Evolutionary conservation across 2,113 vertebrate genomes (phyloP).

Genomic region (Toxostoma redivivum): DNA sequence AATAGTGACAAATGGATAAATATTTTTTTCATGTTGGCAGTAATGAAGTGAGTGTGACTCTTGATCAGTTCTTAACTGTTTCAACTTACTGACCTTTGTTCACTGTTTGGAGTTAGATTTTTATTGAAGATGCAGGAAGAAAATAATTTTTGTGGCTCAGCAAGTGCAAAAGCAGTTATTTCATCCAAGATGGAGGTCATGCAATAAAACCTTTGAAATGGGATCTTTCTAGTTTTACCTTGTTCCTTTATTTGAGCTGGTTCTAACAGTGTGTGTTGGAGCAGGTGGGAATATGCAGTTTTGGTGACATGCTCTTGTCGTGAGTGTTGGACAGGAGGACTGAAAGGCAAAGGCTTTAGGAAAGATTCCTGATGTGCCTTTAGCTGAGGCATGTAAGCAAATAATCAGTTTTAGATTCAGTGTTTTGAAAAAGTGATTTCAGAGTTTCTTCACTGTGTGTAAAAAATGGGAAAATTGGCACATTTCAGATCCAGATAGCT

Average conservation of each 20-base stretch:
- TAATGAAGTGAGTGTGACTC: neutral
- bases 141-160: neutral
- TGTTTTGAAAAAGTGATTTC: neutral
- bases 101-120: slow-evolving; percentile 1
- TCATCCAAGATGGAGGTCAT: neutral
- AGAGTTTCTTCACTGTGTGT: neutral
- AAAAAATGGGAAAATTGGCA: neutral
- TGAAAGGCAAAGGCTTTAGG: neutral
- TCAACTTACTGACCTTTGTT: neutral
- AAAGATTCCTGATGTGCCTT: neutral
- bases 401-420: neutral
- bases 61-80: neutral
- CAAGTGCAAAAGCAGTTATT: neutral
- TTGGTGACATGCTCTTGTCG: neutral
- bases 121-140: neutral
- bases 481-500: neutral
- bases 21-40: neutral
- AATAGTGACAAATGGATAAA: neutral
- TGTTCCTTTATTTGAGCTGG: neutral
- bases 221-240: neutral
- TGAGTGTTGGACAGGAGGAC: neutral
- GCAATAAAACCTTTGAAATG: neutral
- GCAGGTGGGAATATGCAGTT: neutral
- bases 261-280: neutral
- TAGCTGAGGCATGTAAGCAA: neutral